Evolutionary conservation across 2,888 invertebrate species (phyloP).

Genomic region (Lasioglossum zephyrum): DNA sequence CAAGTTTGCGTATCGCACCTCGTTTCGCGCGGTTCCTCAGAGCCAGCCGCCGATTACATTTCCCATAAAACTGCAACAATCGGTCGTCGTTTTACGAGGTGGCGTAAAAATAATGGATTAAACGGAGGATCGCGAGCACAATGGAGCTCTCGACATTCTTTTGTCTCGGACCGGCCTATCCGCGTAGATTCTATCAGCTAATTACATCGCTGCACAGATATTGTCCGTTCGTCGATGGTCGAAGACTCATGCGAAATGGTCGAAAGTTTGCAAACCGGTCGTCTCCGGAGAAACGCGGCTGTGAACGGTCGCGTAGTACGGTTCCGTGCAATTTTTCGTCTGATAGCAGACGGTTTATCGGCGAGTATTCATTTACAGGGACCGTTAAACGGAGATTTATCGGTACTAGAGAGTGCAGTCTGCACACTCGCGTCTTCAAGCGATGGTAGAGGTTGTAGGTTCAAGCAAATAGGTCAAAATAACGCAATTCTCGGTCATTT

Average conservation of each 20-base stretch:
- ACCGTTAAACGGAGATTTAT: slow-evolving; percentile 19
- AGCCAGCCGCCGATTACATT: slow-evolving; percentile 26
- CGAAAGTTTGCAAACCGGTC: slow-evolving; percentile 59
- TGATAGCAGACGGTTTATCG: slow-evolving; percentile 42
- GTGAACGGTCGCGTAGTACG: slow-evolving; percentile 64
- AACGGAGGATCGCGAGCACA: slow-evolving; percentile 66
- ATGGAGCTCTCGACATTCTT: slow-evolving; percentile 76
- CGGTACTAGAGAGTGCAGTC: neutral
- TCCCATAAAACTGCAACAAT: slow-evolving; percentile 45
- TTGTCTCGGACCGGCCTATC: slow-evolving; percentile 72
- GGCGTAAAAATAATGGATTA: slow-evolving; percentile 71
- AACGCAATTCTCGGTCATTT: neutral
- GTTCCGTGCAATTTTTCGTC: slow-evolving; percentile 54
- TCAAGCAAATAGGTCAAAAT: neutral
- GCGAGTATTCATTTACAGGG: slow-evolving; percentile 31
- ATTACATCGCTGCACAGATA: slow-evolving; percentile 73
- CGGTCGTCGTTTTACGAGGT: slow-evolving; percentile 63
- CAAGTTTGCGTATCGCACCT: neutral
- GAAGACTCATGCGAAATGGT: slow-evolving; percentile 16
- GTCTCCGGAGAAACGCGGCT: slow-evolving; percentile 39
- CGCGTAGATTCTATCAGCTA: slow-evolving; percentile 76
- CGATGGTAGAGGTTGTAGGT: neutral
- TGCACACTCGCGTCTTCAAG: neutral
- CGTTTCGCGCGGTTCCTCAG: neutral
- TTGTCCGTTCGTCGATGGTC: slow-evolving; percentile 62